Base-by-base conservation (phyloP, 2,113 vertebrate species). In the Elephantulus edwardii region DNA sequence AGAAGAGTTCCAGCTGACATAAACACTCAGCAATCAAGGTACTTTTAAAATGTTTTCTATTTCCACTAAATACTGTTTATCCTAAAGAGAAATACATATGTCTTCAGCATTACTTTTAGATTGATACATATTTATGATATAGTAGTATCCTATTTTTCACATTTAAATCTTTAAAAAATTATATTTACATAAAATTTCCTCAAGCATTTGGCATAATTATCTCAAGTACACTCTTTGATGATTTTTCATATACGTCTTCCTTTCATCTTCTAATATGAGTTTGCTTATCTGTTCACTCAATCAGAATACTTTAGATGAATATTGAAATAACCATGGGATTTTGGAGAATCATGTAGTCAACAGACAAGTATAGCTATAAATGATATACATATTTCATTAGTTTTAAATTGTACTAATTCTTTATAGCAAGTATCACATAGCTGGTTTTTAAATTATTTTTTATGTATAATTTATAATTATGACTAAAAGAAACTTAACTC, bases 61-160 rank as follows among this genome's bases (percentile, higher is more conserved):
- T 95, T 93, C 91, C 87, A 89, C 81, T 91, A 83, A 83, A 93
- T 33, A 79, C 60, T 95, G 92, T 92, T 97, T 93, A 94, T 96
- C 85, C 90, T 95, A 83, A 96, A 94, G 93, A 97, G 77, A 87
- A 95, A 94, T 91, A 35, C 70, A 85, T 84, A 89, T 88, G 52
- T 56, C 93, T 95, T 93, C 91, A 78, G 91, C 88, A 46, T 89
- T 93, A 89, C 90, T 96, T 91, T 92, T 95, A 94, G 79, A 91
- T 93, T 93, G 64, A 97, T 97, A 85, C 90, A 97, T 98, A 97
- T 97, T 97, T 97, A 97, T 96, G 95, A 94, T 54, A 60, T 93
- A 96, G 93, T 62, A 35, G 75, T 86, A 93, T 85, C 16, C 44
- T 91, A 95, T 87, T 82, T 86, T 44, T 38, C 88, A 93, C 75